Conservation (phyloP, 1,140 invertebrate genomes). For the Coelopa frigida region DNA sequence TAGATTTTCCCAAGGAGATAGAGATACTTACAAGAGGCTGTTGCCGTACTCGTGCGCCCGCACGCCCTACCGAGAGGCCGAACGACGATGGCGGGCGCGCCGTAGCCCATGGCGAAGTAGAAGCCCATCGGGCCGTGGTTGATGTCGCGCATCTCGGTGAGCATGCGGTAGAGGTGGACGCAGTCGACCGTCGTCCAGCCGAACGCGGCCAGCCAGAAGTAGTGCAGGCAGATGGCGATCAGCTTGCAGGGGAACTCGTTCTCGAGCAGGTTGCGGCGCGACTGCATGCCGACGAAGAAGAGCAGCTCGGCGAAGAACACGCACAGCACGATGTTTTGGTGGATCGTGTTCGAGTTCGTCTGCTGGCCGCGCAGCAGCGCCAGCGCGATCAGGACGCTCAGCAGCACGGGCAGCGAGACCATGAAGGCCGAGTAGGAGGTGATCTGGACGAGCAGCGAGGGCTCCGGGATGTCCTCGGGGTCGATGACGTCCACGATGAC, state of each 20-base stretch:
- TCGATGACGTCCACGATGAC: conserved; percentile 87
- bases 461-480: conserved; percentile 78
- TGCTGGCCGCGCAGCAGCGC: conserved; percentile 67
- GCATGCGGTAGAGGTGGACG: conserved; percentile 86
- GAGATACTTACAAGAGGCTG: conserved; percentile 74
- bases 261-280: conserved; percentile 62
- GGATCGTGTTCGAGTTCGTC: conserved; percentile 91
- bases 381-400: conserved; percentile 65
- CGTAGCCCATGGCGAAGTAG: conserved; percentile 92
- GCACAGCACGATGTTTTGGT: conserved; percentile 85
- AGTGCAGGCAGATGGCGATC: conserved; percentile 85
- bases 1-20: too few relatives aligned
- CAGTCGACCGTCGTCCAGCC: conserved; percentile 88
- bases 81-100: conserved; percentile 88
- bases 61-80: conserved; percentile 82
- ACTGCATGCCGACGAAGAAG: conserved; percentile 80
- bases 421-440: conserved; percentile 84
- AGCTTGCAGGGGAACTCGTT: conserved; percentile 84
- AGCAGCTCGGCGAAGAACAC: conserved; percentile 78
- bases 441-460: conserved; percentile 74
- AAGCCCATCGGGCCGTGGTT: conserved; percentile 92
- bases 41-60: conserved; percentile 94
- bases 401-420: conserved; percentile 70
- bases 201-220: conserved; percentile 83
- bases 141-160: conserved; percentile 92